Evolutionary conservation across 2,888 invertebrate genomes (phyloP).

Genomic region (Parnassius smintheus): DNA sequence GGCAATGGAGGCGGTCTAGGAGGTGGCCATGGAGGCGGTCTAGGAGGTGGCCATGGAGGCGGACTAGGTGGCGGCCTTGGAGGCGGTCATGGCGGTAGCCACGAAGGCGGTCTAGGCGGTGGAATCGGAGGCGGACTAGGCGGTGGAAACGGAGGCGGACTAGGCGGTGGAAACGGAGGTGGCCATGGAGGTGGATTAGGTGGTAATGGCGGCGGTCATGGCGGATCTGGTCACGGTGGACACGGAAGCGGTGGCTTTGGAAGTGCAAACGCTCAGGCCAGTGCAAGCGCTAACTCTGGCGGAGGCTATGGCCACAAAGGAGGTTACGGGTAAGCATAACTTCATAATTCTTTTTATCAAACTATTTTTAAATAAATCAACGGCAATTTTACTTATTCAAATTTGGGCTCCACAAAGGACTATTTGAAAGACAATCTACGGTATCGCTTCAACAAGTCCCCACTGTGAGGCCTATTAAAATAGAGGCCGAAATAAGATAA

Average conservation of each 20-base stretch:
- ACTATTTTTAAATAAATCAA: not conserved
- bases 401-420: too few species aligned
- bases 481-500: too few species aligned
- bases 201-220: conserved; percentile 33
- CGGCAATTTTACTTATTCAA: too few species aligned
- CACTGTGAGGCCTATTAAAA: too few species aligned
- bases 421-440: too few species aligned
- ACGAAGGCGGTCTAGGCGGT: conserved; percentile 21
- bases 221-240: conserved; percentile 31
- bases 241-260: conserved; percentile 28
- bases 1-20: conserved; percentile 20
- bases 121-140: conserved; percentile 33
- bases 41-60: conserved; percentile 29
- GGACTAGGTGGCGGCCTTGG: conserved; percentile 25
- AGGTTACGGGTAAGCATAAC: conserved; percentile 28
- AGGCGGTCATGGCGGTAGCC: conserved; percentile 28
- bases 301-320: conserved; percentile 27
- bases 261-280: conserved; percentile 35
- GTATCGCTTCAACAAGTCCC: too few species aligned
- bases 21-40: conserved; percentile 33
- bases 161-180: conserved; percentile 29
- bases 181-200: conserved; percentile 30
- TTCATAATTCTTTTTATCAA: not conserved
- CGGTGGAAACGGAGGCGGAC: conserved; percentile 33
- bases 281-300: conserved; percentile 28